Evolutionary conservation across 2,797 vertebrate genomes (phyloP).

Genomic region (Phrynocephalus vlangalii): DNA sequence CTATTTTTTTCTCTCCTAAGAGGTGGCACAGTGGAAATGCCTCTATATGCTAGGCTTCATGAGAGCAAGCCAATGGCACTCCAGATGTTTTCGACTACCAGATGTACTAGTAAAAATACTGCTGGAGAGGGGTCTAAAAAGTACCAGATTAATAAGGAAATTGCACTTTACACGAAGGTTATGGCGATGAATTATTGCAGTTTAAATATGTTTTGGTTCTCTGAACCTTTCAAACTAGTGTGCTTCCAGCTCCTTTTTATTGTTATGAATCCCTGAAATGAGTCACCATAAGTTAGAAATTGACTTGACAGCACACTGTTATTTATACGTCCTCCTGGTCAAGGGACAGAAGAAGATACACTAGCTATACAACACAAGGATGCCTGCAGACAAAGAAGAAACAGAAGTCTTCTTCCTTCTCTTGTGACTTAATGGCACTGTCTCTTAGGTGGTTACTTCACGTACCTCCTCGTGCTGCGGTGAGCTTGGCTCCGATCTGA

Average conservation of each 20-base stretch:
- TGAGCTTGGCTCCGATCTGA: too few species aligned
- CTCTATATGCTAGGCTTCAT: too few species aligned
- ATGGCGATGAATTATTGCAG: not conserved
- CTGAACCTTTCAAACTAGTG: not conserved
- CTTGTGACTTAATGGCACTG: not conserved
- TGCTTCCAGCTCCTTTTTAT: not conserved
- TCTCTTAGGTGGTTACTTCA: too few species aligned
- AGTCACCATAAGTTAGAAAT: not conserved
- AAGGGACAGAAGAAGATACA: not conserved
- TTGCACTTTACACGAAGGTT: not conserved
- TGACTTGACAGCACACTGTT: not conserved
- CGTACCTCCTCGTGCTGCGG: too few species aligned
- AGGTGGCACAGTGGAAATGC: not conserved
- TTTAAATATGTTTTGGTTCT: not conserved
- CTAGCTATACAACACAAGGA: not conserved
- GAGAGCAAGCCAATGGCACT: not conserved
- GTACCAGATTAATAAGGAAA: not conserved
- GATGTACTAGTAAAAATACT: not conserved
- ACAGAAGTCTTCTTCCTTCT: not conserved
- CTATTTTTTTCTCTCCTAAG: not conserved
- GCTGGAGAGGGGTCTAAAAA: not conserved
- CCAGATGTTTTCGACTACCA: too few species aligned
- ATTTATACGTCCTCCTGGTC: not conserved
- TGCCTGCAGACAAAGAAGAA: not conserved
- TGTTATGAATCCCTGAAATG: not conserved